Percentiles rank a stretch among this genome's conserved stretches.
Evolutionary conservation across 2,113 vertebrate genomes (phyloP).

Genomic region (Brachyhypopomus gauderio): DNA sequence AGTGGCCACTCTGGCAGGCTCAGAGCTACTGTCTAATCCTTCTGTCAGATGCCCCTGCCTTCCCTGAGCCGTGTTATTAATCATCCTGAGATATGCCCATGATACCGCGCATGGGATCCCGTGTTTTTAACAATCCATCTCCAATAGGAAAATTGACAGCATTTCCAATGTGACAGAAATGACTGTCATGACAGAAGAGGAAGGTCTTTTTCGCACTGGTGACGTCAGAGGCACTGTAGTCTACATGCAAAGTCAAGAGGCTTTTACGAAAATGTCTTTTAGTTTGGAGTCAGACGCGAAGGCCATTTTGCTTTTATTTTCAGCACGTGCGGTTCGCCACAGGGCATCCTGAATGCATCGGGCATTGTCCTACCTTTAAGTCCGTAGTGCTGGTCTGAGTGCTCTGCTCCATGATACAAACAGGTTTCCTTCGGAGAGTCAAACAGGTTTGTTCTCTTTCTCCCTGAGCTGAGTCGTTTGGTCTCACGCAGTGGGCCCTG

Average conservation of each 20-base stretch:
- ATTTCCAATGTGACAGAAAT: no score
- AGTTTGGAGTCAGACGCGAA: constrained; percentile 48
- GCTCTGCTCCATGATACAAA: constrained; percentile 5
- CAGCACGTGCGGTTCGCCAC: background rate
- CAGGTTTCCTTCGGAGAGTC: background rate
- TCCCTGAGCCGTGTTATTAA: constrained; percentile 32
- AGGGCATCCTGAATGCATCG: background rate
- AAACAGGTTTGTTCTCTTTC: constrained; percentile 1
- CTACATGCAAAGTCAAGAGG: background rate
- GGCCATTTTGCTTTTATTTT: constrained; percentile 20
- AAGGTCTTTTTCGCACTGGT: no score
- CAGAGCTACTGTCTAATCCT: constrained; percentile 38
- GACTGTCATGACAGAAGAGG: no score
- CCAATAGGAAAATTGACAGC: no score
- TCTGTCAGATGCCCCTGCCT: constrained; percentile 33
- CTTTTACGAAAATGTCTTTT: background rate
- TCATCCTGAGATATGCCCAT: background rate
- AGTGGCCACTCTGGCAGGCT: constrained; percentile 54
- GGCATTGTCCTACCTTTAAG: constrained; percentile 16
- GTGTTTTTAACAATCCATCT: no score
- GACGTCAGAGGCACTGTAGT: background rate
- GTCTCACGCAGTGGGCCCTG: background rate
- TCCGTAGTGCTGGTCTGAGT: background rate
- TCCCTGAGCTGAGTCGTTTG: background rate
- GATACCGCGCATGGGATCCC: no score